These are phyloP conservation scores for Athalia rosae DNA, from an alignment of 2,888 invertebrate species.

Conservation along the genomic window DNA sequence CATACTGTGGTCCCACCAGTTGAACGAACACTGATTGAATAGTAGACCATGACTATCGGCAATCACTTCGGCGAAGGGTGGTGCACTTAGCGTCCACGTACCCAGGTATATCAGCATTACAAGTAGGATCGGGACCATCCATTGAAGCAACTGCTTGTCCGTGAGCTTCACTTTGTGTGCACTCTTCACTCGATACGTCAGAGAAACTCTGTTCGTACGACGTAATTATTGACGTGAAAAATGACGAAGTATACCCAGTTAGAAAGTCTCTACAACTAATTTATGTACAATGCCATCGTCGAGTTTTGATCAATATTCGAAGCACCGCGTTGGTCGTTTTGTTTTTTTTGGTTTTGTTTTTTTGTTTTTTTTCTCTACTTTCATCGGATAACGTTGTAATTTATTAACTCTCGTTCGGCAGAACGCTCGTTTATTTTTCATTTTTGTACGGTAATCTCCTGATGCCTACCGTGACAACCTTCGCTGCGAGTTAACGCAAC, in stretches of 20 bases:
- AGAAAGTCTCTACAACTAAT: background rate
- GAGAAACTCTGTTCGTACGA: slow-evolving; percentile 82
- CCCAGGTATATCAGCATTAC: slow-evolving; percentile 92
- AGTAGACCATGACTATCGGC: slow-evolving; percentile 84
- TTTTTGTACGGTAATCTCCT: background rate
- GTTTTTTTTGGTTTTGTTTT: too few species aligned
- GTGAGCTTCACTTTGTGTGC: slow-evolving; percentile 94
- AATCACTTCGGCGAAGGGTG: slow-evolving; percentile 89
- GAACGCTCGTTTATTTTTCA: too few species aligned
- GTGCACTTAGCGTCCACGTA: slow-evolving; percentile 93
- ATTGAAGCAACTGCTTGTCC: slow-evolving; percentile 92
- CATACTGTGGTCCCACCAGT: slow-evolving; percentile 96
- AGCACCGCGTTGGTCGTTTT: too few species aligned
- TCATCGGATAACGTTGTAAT: too few species aligned
- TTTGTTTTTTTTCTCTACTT: too few species aligned
- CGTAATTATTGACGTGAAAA: slow-evolving; percentile 50
- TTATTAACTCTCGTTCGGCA: too few species aligned
- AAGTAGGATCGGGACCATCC: slow-evolving; percentile 94
- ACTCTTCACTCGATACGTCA: slow-evolving; percentile 94
- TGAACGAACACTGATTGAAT: slow-evolving; percentile 92
- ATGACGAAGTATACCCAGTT: background rate
- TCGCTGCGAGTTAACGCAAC: slow-evolving; percentile 2
- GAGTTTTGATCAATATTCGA: too few species aligned
- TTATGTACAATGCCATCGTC: too few species aligned
- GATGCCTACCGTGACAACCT: slow-evolving; percentile 10